These are phyloP conservation scores for Drosophila mettleri DNA, from an alignment of 2,888 invertebrate genomes.

Conservation along the genomic window DNA sequence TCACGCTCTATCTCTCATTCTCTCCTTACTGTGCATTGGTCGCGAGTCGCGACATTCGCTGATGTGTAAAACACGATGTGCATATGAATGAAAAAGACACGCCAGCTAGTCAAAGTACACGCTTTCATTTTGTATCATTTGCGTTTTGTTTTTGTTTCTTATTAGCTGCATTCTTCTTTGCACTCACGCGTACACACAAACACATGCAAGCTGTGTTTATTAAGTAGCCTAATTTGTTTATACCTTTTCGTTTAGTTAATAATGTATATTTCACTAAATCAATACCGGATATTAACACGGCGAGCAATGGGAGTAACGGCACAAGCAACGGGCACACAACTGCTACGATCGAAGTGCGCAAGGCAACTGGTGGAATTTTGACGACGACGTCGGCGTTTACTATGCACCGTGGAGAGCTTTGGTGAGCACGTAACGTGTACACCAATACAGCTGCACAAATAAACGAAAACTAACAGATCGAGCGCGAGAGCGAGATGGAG, in stretches of 20 bases:
- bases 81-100: constrained; percentile 75
- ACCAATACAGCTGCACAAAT: constrained; percentile 19
- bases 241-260: constrained; percentile 46
- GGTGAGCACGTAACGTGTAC: background rate
- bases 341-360: constrained; percentile 69
- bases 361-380: constrained; percentile 59
- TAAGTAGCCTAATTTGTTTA: constrained; percentile 33
- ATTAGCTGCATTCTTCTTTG: constrained; percentile 12
- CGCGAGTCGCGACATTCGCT: constrained; percentile 39
- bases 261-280: constrained; percentile 27
- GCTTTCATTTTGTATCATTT: constrained; percentile 59
- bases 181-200: constrained; percentile 1
- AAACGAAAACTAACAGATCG: background rate
- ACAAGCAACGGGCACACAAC: constrained; percentile 52
- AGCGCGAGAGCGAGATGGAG: constrained; percentile 12
- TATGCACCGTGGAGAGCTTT: constrained; percentile 22
- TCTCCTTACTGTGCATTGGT: constrained; percentile 33
- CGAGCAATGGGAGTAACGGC: constrained; percentile 19
- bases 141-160: constrained; percentile 5
- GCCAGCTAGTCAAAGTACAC: constrained; percentile 77
- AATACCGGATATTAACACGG: constrained; percentile 43
- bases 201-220: constrained; percentile 23
- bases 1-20: constrained; percentile 6
- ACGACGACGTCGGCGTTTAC: constrained; percentile 41
- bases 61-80: constrained; percentile 67